These are phyloP conservation scores for Dasysyrphus tricinctus DNA, from an alignment of 2,888 invertebrate genomes.

Conservation along the genomic window DNA sequence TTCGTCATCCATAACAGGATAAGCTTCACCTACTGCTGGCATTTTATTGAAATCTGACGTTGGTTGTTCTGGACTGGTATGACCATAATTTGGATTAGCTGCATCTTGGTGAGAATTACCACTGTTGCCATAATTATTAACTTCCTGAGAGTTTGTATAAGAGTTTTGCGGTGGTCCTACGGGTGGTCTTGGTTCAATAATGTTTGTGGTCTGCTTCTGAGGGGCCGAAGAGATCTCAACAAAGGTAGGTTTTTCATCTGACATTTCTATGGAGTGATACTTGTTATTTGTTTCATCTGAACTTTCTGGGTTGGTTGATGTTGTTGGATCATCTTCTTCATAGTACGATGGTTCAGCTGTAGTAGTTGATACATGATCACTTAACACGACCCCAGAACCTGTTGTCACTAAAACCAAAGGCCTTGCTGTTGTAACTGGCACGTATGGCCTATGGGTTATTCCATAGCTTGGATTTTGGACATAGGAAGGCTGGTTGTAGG, in stretches of 20 bases:
- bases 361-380: constrained; percentile 52
- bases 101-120: constrained; percentile 60
- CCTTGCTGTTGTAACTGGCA: constrained; percentile 38
- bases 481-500: constrained; percentile 62
- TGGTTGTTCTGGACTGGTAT: constrained; percentile 80
- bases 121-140: constrained; percentile 67
- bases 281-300: constrained; percentile 64
- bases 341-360: constrained; percentile 67
- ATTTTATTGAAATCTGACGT: constrained; percentile 82
- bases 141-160: constrained; percentile 34
- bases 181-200: constrained; percentile 47
- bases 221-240: constrained; percentile 58
- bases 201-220: constrained; percentile 39
- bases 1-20: constrained; percentile 78
- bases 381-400: constrained; percentile 31
- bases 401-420: constrained; percentile 63
- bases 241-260: constrained; percentile 58
- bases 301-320: constrained; percentile 38
- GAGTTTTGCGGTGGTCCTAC: constrained; percentile 54
- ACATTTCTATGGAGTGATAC: constrained; percentile 66
- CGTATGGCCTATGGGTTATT: constrained; percentile 76
- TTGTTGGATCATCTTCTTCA: constrained; percentile 76
- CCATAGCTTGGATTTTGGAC: constrained; percentile 79
- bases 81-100: constrained; percentile 77
- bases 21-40: constrained; percentile 81